Percentiles rank a stretch among this genome's conserved stretches.
Evolutionary conservation across 2,888 invertebrate species (phyloP).

Genomic region (Chamaedrilus cognettii): DNA sequence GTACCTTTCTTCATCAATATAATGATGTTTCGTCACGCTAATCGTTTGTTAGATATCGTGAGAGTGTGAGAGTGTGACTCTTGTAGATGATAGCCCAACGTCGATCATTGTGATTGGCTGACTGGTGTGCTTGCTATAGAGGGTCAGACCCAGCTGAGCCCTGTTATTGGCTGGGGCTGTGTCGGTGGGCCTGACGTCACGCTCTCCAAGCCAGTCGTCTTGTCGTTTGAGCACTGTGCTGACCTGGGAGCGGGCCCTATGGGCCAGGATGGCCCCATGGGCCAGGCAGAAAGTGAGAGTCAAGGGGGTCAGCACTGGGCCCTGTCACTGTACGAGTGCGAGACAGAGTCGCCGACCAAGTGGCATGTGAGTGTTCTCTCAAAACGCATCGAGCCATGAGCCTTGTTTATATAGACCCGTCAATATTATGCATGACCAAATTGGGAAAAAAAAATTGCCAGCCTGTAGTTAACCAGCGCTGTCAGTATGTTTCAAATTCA

Average conservation of each 20-base stretch:
- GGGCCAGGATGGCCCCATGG: constrained; percentile 77
- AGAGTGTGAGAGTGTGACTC: too few relatives aligned
- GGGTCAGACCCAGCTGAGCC: constrained; percentile 27
- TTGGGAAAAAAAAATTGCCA: too few relatives aligned
- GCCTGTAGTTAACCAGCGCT: too few relatives aligned
- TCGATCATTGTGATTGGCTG: too few relatives aligned
- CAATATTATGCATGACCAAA: too few relatives aligned
- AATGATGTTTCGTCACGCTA: too few relatives aligned
- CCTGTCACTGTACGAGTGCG: neutral
- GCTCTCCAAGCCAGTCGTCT: constrained; percentile 79
- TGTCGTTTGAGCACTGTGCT: constrained; percentile 86
- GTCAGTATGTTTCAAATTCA: too few relatives aligned
- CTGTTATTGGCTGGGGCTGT: constrained; percentile 79
- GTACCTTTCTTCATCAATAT: too few relatives aligned
- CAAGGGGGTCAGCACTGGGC: neutral
- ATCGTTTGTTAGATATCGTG: too few relatives aligned
- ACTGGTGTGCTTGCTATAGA: too few relatives aligned
- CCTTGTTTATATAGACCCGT: constrained; percentile 43
- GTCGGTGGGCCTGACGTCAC: constrained; percentile 65
- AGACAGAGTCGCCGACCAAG: neutral
- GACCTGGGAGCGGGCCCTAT: constrained; percentile 78
- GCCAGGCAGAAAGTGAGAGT: constrained; percentile 64
- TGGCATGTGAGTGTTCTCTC: neutral
- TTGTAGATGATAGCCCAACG: too few relatives aligned
- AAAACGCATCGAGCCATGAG: constrained; percentile 62